These are phyloP conservation scores for Stenurella melanura DNA, from an alignment of 2,888 invertebrate genomes.

Conservation along the genomic window DNA sequence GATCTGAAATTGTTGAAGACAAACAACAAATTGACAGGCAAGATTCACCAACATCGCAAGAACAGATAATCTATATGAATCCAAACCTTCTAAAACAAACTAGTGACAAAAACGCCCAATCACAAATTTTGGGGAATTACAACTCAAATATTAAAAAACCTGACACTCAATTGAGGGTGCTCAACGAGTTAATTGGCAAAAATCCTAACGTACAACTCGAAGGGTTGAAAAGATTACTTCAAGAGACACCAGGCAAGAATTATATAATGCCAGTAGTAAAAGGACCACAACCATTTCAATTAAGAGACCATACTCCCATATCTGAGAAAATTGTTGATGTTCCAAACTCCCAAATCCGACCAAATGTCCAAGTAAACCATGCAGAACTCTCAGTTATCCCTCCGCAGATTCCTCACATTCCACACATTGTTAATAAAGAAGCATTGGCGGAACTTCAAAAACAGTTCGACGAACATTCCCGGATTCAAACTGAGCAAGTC, in stretches of 20 bases:
- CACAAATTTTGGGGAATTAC: slow-evolving; percentile 41
- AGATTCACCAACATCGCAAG: slow-evolving; percentile 43
- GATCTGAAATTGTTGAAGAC: slow-evolving; percentile 49
- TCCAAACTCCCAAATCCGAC: slow-evolving; percentile 69
- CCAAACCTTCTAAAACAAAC: slow-evolving; percentile 54
- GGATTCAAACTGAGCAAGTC: slow-evolving; percentile 61
- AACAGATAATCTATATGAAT: slow-evolving; percentile 57
- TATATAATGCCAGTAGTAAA: slow-evolving; percentile 39
- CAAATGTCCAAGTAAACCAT: slow-evolving; percentile 56
- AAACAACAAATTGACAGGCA: slow-evolving; percentile 47
- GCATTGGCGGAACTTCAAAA: slow-evolving; percentile 62
- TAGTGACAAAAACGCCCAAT: slow-evolving; percentile 53
- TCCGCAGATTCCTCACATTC: slow-evolving; percentile 39
- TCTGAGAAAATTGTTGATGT: slow-evolving; percentile 74
- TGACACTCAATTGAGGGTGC: slow-evolving; percentile 68
- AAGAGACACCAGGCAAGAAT: slow-evolving; percentile 49
- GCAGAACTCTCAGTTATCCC: slow-evolving; percentile 12
- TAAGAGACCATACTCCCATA: slow-evolving; percentile 70
- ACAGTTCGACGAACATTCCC: slow-evolving; percentile 66
- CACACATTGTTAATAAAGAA: slow-evolving; percentile 41
- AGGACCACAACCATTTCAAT: slow-evolving; percentile 44
- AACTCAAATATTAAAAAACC: slow-evolving; percentile 39
- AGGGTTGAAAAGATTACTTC: slow-evolving; percentile 73
- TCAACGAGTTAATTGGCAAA: slow-evolving; percentile 74
- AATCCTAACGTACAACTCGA: slow-evolving; percentile 74